These are phyloP conservation scores for Formicarius rufipectus DNA, from an alignment of 2,113 vertebrate genomes.

Conservation along the genomic window DNA sequence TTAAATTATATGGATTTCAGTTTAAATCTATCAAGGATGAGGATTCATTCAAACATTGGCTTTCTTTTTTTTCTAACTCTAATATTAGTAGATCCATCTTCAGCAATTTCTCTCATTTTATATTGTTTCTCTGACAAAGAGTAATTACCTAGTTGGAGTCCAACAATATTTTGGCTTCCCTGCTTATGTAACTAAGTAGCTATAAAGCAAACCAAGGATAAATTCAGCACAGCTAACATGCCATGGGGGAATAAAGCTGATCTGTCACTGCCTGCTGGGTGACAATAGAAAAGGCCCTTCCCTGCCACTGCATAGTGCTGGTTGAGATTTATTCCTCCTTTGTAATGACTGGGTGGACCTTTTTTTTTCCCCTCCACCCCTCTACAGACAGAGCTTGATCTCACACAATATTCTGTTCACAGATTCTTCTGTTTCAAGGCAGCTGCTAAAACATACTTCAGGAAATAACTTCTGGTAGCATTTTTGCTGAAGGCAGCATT, in stretches of 20 bases:
- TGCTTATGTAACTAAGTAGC: neutral
- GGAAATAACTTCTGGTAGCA: neutral
- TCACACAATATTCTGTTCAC: neutral
- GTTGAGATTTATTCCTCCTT: neutral
- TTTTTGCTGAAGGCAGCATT: neutral
- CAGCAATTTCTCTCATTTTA: neutral
- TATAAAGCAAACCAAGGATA: neutral
- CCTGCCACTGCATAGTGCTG: neutral
- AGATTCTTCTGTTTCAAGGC: neutral
- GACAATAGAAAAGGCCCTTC: neutral
- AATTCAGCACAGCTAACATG: neutral
- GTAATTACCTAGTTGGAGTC: neutral
- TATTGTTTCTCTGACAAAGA: neutral
- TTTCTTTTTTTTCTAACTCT: neutral
- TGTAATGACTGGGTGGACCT: neutral
- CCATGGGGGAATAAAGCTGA: neutral
- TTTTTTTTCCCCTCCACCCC: neutral
- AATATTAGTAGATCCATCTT: neutral
- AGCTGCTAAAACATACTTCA: neutral
- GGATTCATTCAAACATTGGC: neutral
- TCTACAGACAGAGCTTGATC: neutral
- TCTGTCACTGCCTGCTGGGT: neutral
- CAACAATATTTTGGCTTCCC: neutral
- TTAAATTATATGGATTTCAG: neutral
- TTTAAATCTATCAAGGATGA: neutral